phyloP scores from a whole-genome alignment of 2,888 invertebrate species.

The Synanthedon vespiformis region DNA sequence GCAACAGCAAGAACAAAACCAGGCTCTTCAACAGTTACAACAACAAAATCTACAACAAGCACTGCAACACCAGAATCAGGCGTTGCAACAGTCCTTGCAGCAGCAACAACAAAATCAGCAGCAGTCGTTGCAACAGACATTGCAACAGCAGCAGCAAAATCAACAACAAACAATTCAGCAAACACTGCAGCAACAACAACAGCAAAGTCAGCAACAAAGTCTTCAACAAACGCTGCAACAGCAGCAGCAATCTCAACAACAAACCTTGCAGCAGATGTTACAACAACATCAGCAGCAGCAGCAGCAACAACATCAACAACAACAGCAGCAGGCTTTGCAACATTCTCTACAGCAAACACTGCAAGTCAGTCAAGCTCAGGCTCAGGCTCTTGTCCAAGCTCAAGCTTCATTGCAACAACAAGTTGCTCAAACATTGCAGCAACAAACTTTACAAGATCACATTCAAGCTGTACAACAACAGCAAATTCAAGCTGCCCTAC shows the following conservation, averaged over 20 bases:
- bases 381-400: conserved; percentile 56
- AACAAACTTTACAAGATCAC: conserved; percentile 57
- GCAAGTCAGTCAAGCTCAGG: conserved; percentile 59
- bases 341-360: conserved; percentile 49
- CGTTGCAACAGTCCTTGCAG: conserved; percentile 42
- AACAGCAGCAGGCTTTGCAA: conserved; percentile 33
- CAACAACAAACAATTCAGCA: conserved; percentile 26
- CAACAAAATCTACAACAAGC: conserved; percentile 20
- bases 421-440: conserved; percentile 55
- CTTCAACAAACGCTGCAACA: conserved; percentile 22
- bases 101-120: conserved; percentile 32
- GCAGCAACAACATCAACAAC: conserved; percentile 27
- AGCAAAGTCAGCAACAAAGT: conserved; percentile 27
- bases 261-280: conserved; percentile 30
- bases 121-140: conserved; percentile 35
- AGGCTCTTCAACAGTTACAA: conserved; percentile 45
- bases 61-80: conserved; percentile 41
- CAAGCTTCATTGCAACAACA: conserved; percentile 59
- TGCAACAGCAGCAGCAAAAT: conserved; percentile 59
- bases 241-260: conserved; percentile 39
- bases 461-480: conserved; percentile 61
- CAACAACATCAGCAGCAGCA: conserved; percentile 34
- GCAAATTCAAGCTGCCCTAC: conserved; percentile 61
- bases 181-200: conserved; percentile 22
- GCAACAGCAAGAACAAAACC: conserved; percentile 44